These are phyloP conservation scores for Palythoa caribaeorum DNA, from an alignment of 92 coral and sea anemone species.

Conservation along the genomic window DNA sequence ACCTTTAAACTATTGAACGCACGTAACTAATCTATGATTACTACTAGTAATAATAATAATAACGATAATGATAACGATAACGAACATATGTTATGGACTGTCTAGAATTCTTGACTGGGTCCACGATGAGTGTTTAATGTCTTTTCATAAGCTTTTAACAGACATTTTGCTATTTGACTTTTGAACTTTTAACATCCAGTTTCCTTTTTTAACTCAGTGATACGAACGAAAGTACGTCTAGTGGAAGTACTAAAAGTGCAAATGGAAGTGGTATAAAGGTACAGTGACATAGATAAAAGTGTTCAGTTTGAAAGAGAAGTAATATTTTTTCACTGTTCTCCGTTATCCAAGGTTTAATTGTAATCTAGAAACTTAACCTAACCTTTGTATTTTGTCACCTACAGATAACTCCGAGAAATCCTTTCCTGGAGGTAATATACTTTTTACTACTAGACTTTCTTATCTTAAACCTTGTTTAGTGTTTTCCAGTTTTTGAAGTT, in stretches of 20 bases:
- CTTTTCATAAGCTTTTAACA: too few relatives aligned
- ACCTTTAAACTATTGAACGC: too few relatives aligned
- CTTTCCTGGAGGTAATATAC: conserved; percentile 79
- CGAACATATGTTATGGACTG: too few relatives aligned
- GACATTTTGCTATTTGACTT: neutral
- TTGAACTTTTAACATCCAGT: neutral
- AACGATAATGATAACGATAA: too few relatives aligned
- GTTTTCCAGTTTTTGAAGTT: neutral
- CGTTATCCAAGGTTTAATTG: too few relatives aligned
- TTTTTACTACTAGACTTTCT: neutral
- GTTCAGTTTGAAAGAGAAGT: neutral
- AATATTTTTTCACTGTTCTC: too few relatives aligned
- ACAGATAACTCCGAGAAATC: conserved; percentile 82
- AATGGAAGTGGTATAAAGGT: conserved; percentile 74
- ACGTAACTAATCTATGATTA: too few relatives aligned
- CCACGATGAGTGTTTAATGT: neutral
- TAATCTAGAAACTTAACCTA: neutral
- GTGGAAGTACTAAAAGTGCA: conserved; percentile 38
- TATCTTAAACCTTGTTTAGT: neutral
- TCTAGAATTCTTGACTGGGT: neutral
- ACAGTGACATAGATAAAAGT: neutral
- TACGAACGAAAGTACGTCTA: neutral
- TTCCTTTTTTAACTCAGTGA: neutral
- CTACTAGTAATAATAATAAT: too few relatives aligned
- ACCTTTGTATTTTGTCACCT: neutral